Evolutionary conservation across 2,797 vertebrate species (phyloP).

Genomic region (Phyllotis vaccarum): DNA sequence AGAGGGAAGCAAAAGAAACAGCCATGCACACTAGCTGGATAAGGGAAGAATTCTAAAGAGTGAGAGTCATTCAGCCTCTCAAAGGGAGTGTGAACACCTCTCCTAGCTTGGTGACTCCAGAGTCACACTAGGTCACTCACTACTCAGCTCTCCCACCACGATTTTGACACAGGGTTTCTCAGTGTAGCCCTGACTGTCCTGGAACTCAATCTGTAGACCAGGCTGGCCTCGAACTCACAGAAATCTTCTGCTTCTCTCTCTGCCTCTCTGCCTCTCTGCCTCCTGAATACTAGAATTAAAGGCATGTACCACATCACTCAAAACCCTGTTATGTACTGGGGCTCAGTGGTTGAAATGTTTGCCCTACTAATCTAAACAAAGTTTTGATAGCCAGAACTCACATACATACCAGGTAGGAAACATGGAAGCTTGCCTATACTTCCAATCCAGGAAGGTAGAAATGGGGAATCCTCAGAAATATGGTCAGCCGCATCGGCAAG

Average conservation of each 20-base stretch:
- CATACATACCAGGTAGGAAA: not conserved
- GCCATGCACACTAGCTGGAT: not conserved
- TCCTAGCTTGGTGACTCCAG: not conserved
- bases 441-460: not conserved
- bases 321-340: not conserved
- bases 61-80: not conserved
- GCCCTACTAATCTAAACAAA: not conserved
- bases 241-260: too few relatives aligned
- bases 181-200: too few relatives aligned
- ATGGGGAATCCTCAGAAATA: not conserved
- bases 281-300: too few relatives aligned
- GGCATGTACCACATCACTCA: not conserved
- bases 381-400: not conserved
- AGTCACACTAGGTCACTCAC: not conserved
- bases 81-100: not conserved
- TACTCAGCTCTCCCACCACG: not conserved
- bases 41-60: not conserved
- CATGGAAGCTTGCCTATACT: not conserved
- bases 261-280: too few relatives aligned
- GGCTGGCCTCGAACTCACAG: too few relatives aligned
- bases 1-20: constrained; percentile 40
- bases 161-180: too few relatives aligned
- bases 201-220: too few relatives aligned
- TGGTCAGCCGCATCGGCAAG: not conserved
- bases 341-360: not conserved